phyloP scores from a whole-genome alignment of 2,888 invertebrate genomes.

The Dryobotodes eremita region DNA sequence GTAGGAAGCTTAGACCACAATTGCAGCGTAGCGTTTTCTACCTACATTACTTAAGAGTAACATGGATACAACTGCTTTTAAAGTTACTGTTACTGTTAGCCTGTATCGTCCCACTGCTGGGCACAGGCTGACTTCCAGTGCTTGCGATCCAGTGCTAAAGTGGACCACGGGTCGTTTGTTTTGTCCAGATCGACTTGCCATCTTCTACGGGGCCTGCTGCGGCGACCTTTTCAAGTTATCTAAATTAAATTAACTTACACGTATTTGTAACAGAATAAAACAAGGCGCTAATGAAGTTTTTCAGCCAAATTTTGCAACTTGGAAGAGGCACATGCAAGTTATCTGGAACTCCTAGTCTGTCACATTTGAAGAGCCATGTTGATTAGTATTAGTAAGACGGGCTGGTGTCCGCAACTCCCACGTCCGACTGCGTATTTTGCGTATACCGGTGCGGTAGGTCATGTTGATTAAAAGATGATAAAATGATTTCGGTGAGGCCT shows the following conservation, averaged over 20 bases:
- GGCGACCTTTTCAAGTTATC: not conserved
- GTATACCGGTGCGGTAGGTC: not conserved
- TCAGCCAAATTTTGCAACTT: not conserved
- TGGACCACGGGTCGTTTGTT: not conserved
- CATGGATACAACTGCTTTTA: not conserved
- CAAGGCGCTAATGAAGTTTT: too few species aligned
- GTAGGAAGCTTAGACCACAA: not conserved
- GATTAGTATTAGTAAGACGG: too few species aligned
- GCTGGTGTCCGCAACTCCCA: too few species aligned
- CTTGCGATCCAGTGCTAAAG: not conserved
- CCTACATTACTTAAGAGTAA: too few species aligned
- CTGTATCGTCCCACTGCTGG: not conserved
- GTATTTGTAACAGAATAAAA: not conserved
- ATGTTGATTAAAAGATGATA: not conserved
- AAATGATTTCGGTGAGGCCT: conserved; percentile 12
- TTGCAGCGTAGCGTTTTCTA: not conserved
- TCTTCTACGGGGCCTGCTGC: not conserved
- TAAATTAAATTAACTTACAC: not conserved
- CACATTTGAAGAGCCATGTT: not conserved
- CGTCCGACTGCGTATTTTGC: not conserved
- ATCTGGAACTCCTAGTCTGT: not conserved
- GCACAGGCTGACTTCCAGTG: not conserved
- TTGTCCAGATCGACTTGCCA: not conserved
- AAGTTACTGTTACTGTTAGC: not conserved
- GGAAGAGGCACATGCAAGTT: not conserved